Evolutionary conservation across 2,888 invertebrate genomes (phyloP).

Genomic region (Meiosimyza decipiens): DNA sequence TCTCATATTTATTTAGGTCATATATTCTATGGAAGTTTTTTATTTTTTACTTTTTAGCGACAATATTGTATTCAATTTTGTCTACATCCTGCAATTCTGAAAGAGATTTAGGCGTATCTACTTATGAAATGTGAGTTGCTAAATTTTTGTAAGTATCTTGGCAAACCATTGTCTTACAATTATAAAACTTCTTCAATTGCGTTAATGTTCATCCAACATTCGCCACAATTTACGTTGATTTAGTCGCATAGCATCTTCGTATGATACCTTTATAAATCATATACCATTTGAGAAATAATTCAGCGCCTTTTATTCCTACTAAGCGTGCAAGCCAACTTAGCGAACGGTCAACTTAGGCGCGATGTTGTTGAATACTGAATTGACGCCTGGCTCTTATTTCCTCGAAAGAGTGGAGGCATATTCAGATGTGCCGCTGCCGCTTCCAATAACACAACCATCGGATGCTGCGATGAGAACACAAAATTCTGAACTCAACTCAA

Average conservation of each 20-base stretch:
- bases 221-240: too few species aligned
- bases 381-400: slow-evolving; percentile 57
- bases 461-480: not conserved
- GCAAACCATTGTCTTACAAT: too few species aligned
- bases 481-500: slow-evolving; percentile 34
- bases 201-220: too few species aligned
- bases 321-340: slow-evolving; percentile 21
- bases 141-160: too few species aligned
- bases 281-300: slow-evolving; percentile 58
- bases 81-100: too few species aligned
- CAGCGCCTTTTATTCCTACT: slow-evolving; percentile 43
- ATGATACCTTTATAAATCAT: slow-evolving; percentile 53
- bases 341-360: slow-evolving; percentile 50
- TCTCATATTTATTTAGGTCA: too few species aligned
- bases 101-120: too few species aligned
- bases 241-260: not conserved
- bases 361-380: slow-evolving; percentile 61
- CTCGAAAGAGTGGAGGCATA: slow-evolving; percentile 32
- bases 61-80: too few species aligned
- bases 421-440: not conserved
- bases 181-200: too few species aligned
- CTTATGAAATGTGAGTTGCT: too few species aligned
- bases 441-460: not conserved
- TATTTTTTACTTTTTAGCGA: too few species aligned
- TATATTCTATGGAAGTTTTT: too few species aligned